Evolutionary conservation across 2,888 invertebrate species (phyloP), one percentile per base, ranked within the genome.

Genomic region (Lasioglossum figueresi): DNA sequence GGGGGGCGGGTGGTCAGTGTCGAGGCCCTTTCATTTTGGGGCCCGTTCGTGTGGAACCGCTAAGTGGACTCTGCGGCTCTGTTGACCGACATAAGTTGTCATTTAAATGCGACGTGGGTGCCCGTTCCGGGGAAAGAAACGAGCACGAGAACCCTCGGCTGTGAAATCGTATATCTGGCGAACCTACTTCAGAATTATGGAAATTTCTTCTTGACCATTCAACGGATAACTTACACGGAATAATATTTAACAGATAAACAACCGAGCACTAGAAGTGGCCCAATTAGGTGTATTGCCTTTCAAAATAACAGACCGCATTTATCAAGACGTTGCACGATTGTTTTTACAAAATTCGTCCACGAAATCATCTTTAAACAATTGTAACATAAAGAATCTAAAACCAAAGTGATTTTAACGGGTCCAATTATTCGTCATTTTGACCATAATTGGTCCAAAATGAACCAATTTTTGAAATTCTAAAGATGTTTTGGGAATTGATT

Each of bases 31-130:
- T 88, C 88, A 88, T 90, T 92, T 88, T 80, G 84, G 71, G 76
- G 79, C 70, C 83, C 68, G 84, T 88, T 88, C 80, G 83, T 85
- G 88, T 81, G 87, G 81, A 88, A 88, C 89, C 87, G 78, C 87
- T 88, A 87, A 88, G 87, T 85, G 88, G 87, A 88, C 89, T 83
- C 88, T 88, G 91, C 80, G 90, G 87, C 87, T 80, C 79, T 72
- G 76, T 81, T 83, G 83, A 84, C 76, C 84, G 80, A 82, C 82
- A 81, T 76, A 76, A 86, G 83, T 87, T 78, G 77, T 82, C 84
- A 83, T 86, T 90, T 88, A 85, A 88, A 90, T 83, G 84, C 81
- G 82, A 78, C 48, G 34, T 34, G 73, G 70, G 70, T 70, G 70
- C 70, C n/a, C 70, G 70, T 70, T 40, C 70, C 74, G 74, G 71